A percentile compares a stretch with the other conserved stretches of the same genome.
Conservation (phyloP, 2,113 vertebrate genomes). For the Leptobrachium ailaonicum region DNA sequence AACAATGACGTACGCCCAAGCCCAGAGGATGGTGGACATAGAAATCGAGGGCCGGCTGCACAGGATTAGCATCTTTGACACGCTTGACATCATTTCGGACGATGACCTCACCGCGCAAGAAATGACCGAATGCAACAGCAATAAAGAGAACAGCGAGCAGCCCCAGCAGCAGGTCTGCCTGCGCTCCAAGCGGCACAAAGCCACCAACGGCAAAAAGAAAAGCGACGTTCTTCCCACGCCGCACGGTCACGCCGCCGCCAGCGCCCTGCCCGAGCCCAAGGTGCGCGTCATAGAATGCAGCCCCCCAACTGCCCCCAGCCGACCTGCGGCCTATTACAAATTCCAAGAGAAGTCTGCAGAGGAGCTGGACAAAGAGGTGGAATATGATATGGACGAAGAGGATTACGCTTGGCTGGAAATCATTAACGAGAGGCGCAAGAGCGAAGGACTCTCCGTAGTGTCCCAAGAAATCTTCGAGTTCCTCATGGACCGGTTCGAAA, state of each 20-base stretch:
- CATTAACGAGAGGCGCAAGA: constrained; percentile 85
- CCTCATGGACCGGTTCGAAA: constrained; percentile 94
- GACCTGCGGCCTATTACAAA: constrained; percentile 81
- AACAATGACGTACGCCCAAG: constrained; percentile 93
- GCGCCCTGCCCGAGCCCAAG: constrained; percentile 82
- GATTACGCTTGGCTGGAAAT: constrained; percentile 96
- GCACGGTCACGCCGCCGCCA: constrained; percentile 64
- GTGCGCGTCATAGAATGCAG: constrained; percentile 92
- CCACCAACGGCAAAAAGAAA: constrained; percentile 83
- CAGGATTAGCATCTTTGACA: constrained; percentile 91
- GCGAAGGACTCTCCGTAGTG: constrained; percentile 85
- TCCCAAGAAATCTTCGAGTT: constrained; percentile 95
- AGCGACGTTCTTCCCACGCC: constrained; percentile 73
- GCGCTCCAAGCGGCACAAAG: constrained; percentile 83
- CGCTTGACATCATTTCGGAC: constrained; percentile 85
- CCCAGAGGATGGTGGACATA: constrained; percentile 95
- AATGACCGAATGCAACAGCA: constrained; percentile 94
- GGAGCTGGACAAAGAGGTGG: constrained; percentile 93
- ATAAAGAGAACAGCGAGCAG: constrained; percentile 90
- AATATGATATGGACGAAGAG: constrained; percentile 98
- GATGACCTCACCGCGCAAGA: constrained; percentile 92
- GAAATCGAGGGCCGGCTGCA: constrained; percentile 92
- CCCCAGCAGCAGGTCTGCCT: constrained; percentile 79
- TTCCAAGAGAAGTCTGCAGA: constrained; percentile 88
- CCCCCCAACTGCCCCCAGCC: constrained; percentile 83